Conservation (phyloP, 2,888 invertebrate species). For the Thymelicus acteon region DNA sequence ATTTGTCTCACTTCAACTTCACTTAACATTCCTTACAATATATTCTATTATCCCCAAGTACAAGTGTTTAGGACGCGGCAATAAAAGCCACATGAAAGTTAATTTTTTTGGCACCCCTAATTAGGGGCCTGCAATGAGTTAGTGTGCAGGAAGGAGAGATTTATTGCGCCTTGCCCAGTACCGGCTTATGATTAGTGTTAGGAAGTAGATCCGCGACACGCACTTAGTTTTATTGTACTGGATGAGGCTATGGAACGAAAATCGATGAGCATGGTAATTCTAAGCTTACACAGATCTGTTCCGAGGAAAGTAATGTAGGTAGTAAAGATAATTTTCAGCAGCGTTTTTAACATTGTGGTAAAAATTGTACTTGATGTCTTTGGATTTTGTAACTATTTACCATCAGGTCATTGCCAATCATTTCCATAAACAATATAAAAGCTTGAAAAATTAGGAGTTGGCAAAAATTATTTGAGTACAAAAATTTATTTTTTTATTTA, state of each 20-base stretch:
- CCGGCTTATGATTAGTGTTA: conserved; percentile 24
- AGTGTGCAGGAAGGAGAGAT: conserved; percentile 23
- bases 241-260: not conserved
- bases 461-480: too few relatives aligned
- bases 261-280: not conserved
- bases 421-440: too few relatives aligned
- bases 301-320: too few relatives aligned
- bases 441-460: too few relatives aligned
- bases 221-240: not conserved
- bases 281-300: not conserved
- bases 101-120: conserved; percentile 32
- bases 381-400: too few relatives aligned
- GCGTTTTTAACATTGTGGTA: too few relatives aligned
- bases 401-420: too few relatives aligned
- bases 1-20: not conserved
- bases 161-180: conserved; percentile 20
- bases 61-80: not conserved
- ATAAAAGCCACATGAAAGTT: conserved; percentile 23
- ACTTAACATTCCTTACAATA: conserved; percentile 1
- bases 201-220: not conserved
- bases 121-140: conserved; percentile 30
- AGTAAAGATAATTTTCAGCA: too few relatives aligned
- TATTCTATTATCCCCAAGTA: conserved; percentile 2
- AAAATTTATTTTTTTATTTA: too few relatives aligned
- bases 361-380: too few relatives aligned